Conservation (phyloP, 1,140 invertebrate species). For the Macrostomum lignano region DNA sequence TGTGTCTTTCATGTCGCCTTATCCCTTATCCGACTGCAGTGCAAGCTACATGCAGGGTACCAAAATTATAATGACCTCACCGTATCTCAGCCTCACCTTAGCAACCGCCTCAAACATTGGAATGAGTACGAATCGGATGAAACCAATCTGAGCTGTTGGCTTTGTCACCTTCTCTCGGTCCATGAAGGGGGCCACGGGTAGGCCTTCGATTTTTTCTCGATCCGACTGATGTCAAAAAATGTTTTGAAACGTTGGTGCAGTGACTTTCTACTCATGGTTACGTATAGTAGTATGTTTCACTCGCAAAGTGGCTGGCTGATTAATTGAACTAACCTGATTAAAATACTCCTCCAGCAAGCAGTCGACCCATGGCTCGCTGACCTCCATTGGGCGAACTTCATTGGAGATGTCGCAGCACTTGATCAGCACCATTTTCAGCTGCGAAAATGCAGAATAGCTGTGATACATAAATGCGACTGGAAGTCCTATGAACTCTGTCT, state of each 20-base stretch:
- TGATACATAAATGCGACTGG: no score
- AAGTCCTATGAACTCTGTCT: no score
- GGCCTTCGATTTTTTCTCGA: slow-evolving; percentile 24
- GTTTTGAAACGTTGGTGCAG: neutral
- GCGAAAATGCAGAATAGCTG: slow-evolving; percentile 6
- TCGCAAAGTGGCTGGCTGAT: no score
- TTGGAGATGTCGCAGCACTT: slow-evolving; percentile 30
- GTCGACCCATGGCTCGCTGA: slow-evolving; percentile 28
- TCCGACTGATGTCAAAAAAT: slow-evolving; percentile 13
- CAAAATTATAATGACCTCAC: no score
- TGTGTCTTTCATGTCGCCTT: no score
- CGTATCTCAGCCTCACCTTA: no score
- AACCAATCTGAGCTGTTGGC: slow-evolving; percentile 27
- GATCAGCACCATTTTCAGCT: slow-evolving; percentile 28
- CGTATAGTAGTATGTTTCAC: no score
- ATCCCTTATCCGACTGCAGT: no score
- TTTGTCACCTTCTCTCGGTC: slow-evolving; percentile 29
- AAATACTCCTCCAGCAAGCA: slow-evolving; percentile 29
- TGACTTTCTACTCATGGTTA: no score
- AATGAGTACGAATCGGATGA: slow-evolving; percentile 28
- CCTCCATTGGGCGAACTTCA: slow-evolving; percentile 27
- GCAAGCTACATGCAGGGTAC: no score
- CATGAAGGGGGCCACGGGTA: slow-evolving; percentile 30
- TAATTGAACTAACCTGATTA: slow-evolving; percentile 21
- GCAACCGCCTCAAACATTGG: slow-evolving; percentile 12